A percentile compares a stretch with the other conserved stretches of the same genome.
Conservation (phyloP, 2,113 vertebrate genomes). For the Ahaetulla prasina region DNA sequence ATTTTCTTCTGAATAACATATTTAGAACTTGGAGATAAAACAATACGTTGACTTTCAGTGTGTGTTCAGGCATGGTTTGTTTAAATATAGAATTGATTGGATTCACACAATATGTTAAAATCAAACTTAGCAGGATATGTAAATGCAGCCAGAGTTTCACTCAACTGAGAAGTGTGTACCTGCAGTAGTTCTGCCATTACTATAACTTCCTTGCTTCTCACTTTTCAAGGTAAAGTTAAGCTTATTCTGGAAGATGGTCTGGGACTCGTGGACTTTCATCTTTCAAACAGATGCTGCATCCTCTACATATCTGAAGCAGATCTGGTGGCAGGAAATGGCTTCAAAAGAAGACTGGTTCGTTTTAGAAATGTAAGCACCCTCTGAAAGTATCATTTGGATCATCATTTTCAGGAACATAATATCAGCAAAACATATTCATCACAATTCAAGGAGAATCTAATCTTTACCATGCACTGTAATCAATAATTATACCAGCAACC, state of each 20-base stretch:
- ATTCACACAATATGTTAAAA: neutral
- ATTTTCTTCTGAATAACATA: neutral
- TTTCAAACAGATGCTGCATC: constrained; percentile 79
- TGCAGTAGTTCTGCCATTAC: neutral
- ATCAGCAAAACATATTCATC: neutral
- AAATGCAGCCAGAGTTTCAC: neutral
- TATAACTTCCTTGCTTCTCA: constrained; percentile 17
- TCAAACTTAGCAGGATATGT: neutral
- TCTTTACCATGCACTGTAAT: neutral
- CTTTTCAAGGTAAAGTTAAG: constrained; percentile 74
- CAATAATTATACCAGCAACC: neutral
- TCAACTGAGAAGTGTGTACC: neutral
- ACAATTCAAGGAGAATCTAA: neutral
- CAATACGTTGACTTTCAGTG: neutral
- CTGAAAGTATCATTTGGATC: neutral
- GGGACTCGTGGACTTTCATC: constrained; percentile 82
- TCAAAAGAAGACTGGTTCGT: constrained; percentile 82
- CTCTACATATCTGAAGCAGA: constrained; percentile 89
- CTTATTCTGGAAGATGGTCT: constrained; percentile 80
- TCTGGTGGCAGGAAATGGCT: constrained; percentile 79
- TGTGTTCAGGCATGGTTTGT: neutral
- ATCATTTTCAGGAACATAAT: neutral
- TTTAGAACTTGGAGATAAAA: neutral
- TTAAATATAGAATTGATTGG: neutral
- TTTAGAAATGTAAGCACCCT: constrained; percentile 84